These are phyloP conservation scores for Semicossyphus pulcher DNA, from an alignment of 2,113 vertebrate species.

Conservation along the genomic window DNA sequence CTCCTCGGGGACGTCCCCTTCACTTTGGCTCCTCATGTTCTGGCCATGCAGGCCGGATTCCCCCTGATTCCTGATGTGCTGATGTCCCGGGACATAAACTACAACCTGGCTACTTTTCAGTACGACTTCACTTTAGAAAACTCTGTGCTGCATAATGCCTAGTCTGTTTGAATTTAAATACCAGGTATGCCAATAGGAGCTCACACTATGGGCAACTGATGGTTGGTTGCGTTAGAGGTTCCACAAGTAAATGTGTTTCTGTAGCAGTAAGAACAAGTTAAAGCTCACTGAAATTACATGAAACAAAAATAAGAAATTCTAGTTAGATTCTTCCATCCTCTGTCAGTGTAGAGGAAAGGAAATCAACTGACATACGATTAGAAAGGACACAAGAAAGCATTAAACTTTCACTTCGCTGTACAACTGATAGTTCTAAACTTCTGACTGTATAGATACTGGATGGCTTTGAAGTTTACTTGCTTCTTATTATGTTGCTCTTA, in stretches of 20 bases:
- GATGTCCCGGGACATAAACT: slow-evolving; percentile 85
- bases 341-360: not conserved
- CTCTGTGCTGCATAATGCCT: slow-evolving; percentile 90
- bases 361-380: too few species aligned
- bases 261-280: not conserved
- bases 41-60: slow-evolving; percentile 85
- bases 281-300: not conserved
- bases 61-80: slow-evolving; percentile 84
- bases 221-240: not conserved
- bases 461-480: too few species aligned
- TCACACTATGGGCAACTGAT: slow-evolving; percentile 10
- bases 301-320: not conserved
- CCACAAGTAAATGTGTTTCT: not conserved
- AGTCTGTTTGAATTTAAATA: slow-evolving; percentile 23
- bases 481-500: too few species aligned
- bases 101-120: slow-evolving; percentile 89
- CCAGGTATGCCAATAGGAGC: not conserved
- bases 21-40: slow-evolving; percentile 92
- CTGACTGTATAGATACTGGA: too few species aligned
- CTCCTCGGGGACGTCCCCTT: slow-evolving; percentile 94
- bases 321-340: not conserved
- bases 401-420: too few species aligned
- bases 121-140: slow-evolving; percentile 98
- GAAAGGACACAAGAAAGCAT: too few species aligned
- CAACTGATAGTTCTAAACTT: too few species aligned